Conservation (phyloP, 2,113 vertebrate species). For the Anser brachyrhynchus region DNA sequence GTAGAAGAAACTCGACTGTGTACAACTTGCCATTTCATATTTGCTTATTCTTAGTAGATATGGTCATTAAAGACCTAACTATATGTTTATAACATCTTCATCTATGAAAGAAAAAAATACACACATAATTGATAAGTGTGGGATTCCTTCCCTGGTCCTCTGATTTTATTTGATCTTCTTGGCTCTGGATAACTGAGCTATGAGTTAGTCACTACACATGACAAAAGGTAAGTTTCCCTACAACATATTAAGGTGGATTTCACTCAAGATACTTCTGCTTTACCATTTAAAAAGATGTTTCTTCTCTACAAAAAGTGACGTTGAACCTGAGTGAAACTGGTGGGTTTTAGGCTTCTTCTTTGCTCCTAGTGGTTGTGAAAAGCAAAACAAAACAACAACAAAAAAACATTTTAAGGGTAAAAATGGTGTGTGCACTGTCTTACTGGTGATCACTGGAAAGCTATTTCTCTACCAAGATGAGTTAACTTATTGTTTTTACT, state of each 20-base stretch:
- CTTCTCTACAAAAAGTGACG: neutral
- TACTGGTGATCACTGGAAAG: neutral
- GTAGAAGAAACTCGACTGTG: neutral
- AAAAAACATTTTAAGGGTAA: neutral
- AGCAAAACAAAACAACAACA: too few relatives aligned
- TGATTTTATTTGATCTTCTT: neutral
- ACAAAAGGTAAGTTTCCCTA: neutral
- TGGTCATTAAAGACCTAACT: neutral
- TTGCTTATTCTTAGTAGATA: neutral
- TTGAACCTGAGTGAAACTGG: neutral
- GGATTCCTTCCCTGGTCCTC: neutral
- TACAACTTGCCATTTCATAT: neutral
- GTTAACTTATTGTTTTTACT: neutral
- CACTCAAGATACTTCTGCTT: neutral
- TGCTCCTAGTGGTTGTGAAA: neutral
- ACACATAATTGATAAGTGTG: fast-evolving
- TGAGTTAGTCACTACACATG: neutral
- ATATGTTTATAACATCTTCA: neutral
- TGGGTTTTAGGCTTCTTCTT: neutral
- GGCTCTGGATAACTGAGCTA: fast-evolving
- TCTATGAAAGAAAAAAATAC: neutral
- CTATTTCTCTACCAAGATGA: neutral
- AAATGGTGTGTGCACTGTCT: neutral
- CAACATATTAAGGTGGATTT: neutral
- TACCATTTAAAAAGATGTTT: neutral